A percentile compares a stretch with the other conserved stretches of the same genome.
Evolutionary conservation across 2,888 invertebrate species (phyloP).

Genomic region (Conops quadrifasciatus): DNA sequence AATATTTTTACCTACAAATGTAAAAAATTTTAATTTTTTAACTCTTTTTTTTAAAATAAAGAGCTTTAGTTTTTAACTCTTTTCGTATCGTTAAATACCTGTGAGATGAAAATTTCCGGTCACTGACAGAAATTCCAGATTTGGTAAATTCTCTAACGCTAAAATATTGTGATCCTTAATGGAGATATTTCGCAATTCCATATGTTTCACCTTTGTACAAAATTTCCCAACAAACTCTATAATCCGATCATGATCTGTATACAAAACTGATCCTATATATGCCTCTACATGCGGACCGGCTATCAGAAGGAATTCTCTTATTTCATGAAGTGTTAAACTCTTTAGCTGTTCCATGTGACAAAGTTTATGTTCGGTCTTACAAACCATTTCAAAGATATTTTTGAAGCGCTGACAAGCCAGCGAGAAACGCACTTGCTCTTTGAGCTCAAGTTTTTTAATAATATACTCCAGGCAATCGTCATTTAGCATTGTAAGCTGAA

Average conservation of each 20-base stretch:
- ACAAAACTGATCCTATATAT: slow-evolving; percentile 28
- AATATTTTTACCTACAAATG: too few relatives aligned
- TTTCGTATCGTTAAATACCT: slow-evolving; percentile 15
- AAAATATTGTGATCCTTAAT: slow-evolving; percentile 29
- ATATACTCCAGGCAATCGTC: slow-evolving; percentile 42
- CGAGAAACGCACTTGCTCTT: slow-evolving; percentile 38
- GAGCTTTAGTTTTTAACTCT: too few relatives aligned
- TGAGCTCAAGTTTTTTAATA: slow-evolving; percentile 28
- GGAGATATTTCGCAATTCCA: slow-evolving; percentile 33
- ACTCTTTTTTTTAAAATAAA: too few relatives aligned
- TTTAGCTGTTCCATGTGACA: slow-evolving; percentile 17
- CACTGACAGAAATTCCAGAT: slow-evolving; percentile 29
- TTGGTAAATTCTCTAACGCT: slow-evolving; percentile 20
- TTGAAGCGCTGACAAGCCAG: slow-evolving; percentile 33
- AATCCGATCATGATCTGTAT: slow-evolving; percentile 35
- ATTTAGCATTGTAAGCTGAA: slow-evolving; percentile 26
- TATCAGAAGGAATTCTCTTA: slow-evolving; percentile 36
- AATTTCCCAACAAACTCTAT: slow-evolving; percentile 35
- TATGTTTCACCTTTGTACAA: slow-evolving; percentile 27
- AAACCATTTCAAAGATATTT: slow-evolving; percentile 34
- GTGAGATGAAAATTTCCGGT: slow-evolving; percentile 36
- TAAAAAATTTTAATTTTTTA: too few relatives aligned
- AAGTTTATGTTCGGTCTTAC: slow-evolving; percentile 35
- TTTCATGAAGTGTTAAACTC: slow-evolving; percentile 37
- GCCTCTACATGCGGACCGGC: slow-evolving; percentile 36